Base-by-base conservation (phyloP, 2,797 vertebrate species). In the Cephalopachus bancanus region DNA sequence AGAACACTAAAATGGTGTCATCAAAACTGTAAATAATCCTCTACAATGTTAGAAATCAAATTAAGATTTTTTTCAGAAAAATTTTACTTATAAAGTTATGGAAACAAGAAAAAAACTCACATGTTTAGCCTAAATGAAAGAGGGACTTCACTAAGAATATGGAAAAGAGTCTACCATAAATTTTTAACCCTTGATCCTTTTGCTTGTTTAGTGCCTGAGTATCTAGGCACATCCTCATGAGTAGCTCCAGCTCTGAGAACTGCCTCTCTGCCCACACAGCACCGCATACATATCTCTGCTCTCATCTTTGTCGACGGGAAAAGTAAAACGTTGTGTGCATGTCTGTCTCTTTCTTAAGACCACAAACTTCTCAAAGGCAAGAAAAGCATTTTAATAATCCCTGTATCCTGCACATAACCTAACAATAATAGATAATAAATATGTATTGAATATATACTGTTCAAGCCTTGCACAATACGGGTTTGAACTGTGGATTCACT, bases 11-110 rank as follows among this genome's bases (percentile, higher is more conserved):
- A 89, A 87, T 14, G 0, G 30, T 80, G 24, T 79, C 71, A 95
- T 76, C 72, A 96, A 95, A 65, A 91, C 55, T 79, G 49, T 85
- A 72, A 85, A 83, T 74, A 81, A 89, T 53, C n/a, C 37, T 92
- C 28, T 90, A 72, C n/a, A 94, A 78, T 49, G 16, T 81, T 90
- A 89, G 95, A 92, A 92, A 37, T 15, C 24, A 91, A 89, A 76
- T 81, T 91, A 75, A 81, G 37, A 80, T 59, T 87, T 95, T 78
- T 87, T 95, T 78, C 84, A 81, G 28, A 75, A 74, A 79, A 78
- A 2, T 33, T 53, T 84, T 96, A 89, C 15, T 93, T 72, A 51
- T 53, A 84, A 89, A 74, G 4, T 67, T 81, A 87, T 78, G 79
- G 59, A 91, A 93, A 93, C 22, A 81, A 96, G 19, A 96, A 69